phyloP scores from a whole-genome alignment of 1,140 invertebrate species.

The Sycophaga agraensis region DNA sequence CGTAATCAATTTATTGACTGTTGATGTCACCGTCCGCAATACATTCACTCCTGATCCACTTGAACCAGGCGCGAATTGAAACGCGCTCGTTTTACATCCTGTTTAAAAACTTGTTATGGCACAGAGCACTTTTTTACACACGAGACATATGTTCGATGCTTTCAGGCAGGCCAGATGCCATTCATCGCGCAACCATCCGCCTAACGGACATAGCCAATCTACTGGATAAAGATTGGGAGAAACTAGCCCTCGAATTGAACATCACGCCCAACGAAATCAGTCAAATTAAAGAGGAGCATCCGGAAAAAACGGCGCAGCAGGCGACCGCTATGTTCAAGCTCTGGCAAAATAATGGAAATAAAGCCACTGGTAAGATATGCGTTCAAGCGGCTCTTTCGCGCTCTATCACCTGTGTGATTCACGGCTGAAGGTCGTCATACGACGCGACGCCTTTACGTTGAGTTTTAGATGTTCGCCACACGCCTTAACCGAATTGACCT shows the following conservation, averaged over 20 bases:
- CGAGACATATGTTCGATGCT: not conserved
- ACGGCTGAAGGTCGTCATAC: too few relatives aligned
- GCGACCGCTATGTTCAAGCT: constrained; percentile 91
- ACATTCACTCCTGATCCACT: not conserved
- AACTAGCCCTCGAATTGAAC: constrained; percentile 81
- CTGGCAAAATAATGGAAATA: constrained; percentile 76
- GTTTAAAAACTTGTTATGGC: too few relatives aligned
- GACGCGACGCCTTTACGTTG: too few relatives aligned
- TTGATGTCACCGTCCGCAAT: too few relatives aligned
- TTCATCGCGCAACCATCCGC: constrained; percentile 76
- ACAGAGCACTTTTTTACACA: too few relatives aligned
- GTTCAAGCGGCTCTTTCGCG: too few relatives aligned
- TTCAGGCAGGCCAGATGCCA: constrained; percentile 65
- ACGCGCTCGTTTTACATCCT: not conserved
- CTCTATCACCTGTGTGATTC: too few relatives aligned
- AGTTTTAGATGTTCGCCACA: too few relatives aligned
- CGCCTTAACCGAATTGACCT: too few relatives aligned
- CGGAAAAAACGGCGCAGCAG: constrained; percentile 82
- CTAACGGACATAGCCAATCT: constrained; percentile 91
- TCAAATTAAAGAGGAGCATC: constrained; percentile 83
- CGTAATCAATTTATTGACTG: not conserved
- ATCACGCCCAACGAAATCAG: constrained; percentile 84
- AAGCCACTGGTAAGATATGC: constrained; percentile 71
- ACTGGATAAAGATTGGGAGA: constrained; percentile 89
- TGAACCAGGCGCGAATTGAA: not conserved